Base-by-base conservation (phyloP, 2,797 vertebrate genomes). In the Pseudochirops cupreus region DNA sequence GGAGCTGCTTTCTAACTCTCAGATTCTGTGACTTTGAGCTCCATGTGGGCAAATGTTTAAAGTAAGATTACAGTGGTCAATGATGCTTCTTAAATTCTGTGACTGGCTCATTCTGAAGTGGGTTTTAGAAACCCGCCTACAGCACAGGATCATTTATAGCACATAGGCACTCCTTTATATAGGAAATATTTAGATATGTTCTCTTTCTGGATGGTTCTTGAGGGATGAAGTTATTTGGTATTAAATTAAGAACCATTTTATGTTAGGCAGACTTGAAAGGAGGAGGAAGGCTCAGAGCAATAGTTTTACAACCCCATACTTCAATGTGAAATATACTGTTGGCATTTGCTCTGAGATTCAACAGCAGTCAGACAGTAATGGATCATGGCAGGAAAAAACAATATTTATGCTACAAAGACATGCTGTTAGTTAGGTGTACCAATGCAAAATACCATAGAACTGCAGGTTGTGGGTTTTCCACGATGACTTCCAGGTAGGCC, bases 361-460 rank as follows among this genome's bases (percentile, higher is more conserved):
- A 28, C 54, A 89, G 24, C 52, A 94, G 91, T 56, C 94, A 95
- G 59, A 52, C 14, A 57, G 46, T 94, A 46, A 97, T 46, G 24
- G 0, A 62, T 50, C 14, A 92, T 89, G 11, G 10, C 29, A 55
- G 16, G 59, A 46, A 96, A 96, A 92, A 94, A 87, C 21, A 87
- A 46, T 33, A 1, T 93, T 96, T 97, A 90, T 92, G 56, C 55
- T 87, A 33, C 16, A 58, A 95, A 89, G 14, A 52, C 57, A 7
- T 59, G 5, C 2, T 94, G 14, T 93, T 90, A 94, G 90, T 33
- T 93, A 13, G 11, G 62, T 82, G 97, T 96, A 95, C 91, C 94
- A 96, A 91, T 56, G 93, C 90, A 96, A 93, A 97, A 54, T 29
- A 91, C 93, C 54, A 92, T 29, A 95, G 95, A 97, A 90, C 91